Conservation (phyloP, 2,888 invertebrate species). For the Platycheirus albimanus region DNA sequence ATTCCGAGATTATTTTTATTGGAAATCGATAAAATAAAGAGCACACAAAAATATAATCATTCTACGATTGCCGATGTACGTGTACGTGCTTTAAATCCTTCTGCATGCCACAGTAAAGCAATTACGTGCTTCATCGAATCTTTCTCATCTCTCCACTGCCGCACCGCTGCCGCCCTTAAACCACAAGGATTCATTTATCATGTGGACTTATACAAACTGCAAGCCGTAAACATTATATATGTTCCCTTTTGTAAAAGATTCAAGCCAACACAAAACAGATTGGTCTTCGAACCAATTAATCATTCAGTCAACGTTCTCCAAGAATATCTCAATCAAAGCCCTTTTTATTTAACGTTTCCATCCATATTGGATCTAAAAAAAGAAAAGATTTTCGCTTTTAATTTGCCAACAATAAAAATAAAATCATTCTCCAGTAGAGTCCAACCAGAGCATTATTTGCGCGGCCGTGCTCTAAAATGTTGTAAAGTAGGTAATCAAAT, state of each 20-base stretch:
- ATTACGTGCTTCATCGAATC: slow-evolving; percentile 54
- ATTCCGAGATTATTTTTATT: not conserved
- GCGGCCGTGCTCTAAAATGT: slow-evolving; percentile 17
- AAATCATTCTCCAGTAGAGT: slow-evolving; percentile 1
- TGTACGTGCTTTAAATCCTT: slow-evolving; percentile 3
- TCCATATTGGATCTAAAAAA: slow-evolving; percentile 11
- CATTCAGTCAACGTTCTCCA: slow-evolving; percentile 49
- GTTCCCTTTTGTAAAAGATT: slow-evolving; percentile 28
- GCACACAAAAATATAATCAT: slow-evolving; percentile 11
- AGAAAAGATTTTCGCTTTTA: slow-evolving; percentile 30
- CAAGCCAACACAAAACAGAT: slow-evolving; percentile 24
- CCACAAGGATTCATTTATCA: slow-evolving; percentile 60
- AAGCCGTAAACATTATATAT: slow-evolving; percentile 48
- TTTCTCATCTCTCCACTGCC: slow-evolving; percentile 16
- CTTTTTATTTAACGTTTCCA: not conserved
- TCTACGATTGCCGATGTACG: slow-evolving; percentile 8
- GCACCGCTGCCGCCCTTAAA: too few species aligned
- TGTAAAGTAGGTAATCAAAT: slow-evolving; percentile 35
- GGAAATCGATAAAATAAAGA: slow-evolving; percentile 23
- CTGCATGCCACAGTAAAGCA: slow-evolving; percentile 15
- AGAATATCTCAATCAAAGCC: slow-evolving; percentile 46
- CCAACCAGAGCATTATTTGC: not conserved
- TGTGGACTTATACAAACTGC: slow-evolving; percentile 41
- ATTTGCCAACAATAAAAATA: slow-evolving; percentile 4
- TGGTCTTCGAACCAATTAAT: slow-evolving; percentile 42